Percentiles rank a stretch among this genome's conserved stretches.
phyloP scores from a whole-genome alignment of 2,888 invertebrate species.

The Machimus atricapillus region DNA sequence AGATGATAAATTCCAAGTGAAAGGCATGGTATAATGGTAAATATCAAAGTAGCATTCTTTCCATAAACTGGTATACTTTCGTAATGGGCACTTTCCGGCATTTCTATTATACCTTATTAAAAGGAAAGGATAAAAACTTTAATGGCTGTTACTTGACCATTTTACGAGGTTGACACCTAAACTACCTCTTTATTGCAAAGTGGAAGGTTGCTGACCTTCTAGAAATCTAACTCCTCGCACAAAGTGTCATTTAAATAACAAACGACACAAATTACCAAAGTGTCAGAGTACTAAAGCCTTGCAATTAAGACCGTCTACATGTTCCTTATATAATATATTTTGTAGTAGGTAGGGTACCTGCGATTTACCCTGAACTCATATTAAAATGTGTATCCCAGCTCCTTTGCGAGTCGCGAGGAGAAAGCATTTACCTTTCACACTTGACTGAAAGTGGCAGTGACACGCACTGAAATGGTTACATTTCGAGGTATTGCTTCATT shows the following conservation, averaged over 20 bases:
- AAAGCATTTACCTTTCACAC: not conserved
- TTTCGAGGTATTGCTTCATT: not conserved
- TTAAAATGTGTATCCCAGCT: not conserved
- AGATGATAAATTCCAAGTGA: not conserved
- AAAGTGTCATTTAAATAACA: not conserved
- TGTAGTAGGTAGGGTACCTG: not conserved
- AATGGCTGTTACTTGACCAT: not conserved
- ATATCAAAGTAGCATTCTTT: not conserved
- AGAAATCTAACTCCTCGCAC: not conserved
- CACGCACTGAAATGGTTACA: not conserved
- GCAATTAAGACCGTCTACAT: not conserved
- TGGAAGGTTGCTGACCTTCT: not conserved
- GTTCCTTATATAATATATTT: not conserved
- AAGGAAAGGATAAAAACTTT: not conserved
- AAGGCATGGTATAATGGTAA: no score
- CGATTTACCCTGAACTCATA: not conserved
- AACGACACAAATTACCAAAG: not conserved
- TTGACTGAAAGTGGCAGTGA: not conserved
- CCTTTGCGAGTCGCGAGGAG: not conserved
- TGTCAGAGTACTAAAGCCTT: not conserved
- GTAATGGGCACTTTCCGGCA: not conserved
- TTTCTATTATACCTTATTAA: not conserved
- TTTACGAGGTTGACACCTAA: not conserved
- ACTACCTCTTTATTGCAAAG: not conserved
- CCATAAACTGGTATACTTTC: not conserved